Conservation (phyloP, 2,888 invertebrate genomes). For the Trisateles emortualis region DNA sequence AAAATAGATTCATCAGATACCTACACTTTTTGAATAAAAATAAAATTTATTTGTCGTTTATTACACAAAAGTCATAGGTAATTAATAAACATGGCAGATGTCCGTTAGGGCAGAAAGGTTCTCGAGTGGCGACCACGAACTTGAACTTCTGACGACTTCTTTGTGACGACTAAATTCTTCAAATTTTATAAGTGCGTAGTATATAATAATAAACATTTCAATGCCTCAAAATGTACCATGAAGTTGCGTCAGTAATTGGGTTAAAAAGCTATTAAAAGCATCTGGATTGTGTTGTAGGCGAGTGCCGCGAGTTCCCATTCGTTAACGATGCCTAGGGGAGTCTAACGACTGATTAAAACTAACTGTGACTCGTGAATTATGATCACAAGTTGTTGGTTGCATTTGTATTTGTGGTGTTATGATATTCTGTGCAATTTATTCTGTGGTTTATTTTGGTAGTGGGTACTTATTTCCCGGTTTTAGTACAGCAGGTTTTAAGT, state of each 20-base stretch:
- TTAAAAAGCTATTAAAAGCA: slow-evolving; percentile 71
- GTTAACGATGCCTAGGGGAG: slow-evolving; percentile 59
- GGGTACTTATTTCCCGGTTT: slow-evolving; percentile 12
- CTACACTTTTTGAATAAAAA: too few species aligned
- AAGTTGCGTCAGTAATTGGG: slow-evolving; percentile 56
- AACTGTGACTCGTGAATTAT: slow-evolving; percentile 58
- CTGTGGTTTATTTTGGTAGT: slow-evolving; percentile 9
- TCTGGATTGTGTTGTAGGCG: slow-evolving; percentile 60
- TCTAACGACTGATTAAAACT: slow-evolving; percentile 65
- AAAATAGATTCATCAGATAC: too few species aligned
- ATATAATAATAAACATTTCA: slow-evolving; percentile 50
- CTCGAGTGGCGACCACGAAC: too few species aligned
- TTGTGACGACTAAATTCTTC: slow-evolving; percentile 11
- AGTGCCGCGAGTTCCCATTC: slow-evolving; percentile 47
- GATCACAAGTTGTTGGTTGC: slow-evolving; percentile 35
- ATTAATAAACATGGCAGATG: too few species aligned
- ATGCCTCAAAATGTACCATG: slow-evolving; percentile 47
- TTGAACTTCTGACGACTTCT: slow-evolving; percentile 8
- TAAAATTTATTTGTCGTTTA: too few species aligned
- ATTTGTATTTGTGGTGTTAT: slow-evolving; percentile 16
- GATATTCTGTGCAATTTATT: slow-evolving; percentile 4
- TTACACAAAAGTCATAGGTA: too few species aligned
- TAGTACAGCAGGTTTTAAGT: too few species aligned
- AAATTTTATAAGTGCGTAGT: slow-evolving; percentile 29
- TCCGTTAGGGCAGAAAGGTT: too few species aligned